phyloP scores from a whole-genome alignment of 2,797 vertebrate species.

The Simalia tracyae region DNA sequence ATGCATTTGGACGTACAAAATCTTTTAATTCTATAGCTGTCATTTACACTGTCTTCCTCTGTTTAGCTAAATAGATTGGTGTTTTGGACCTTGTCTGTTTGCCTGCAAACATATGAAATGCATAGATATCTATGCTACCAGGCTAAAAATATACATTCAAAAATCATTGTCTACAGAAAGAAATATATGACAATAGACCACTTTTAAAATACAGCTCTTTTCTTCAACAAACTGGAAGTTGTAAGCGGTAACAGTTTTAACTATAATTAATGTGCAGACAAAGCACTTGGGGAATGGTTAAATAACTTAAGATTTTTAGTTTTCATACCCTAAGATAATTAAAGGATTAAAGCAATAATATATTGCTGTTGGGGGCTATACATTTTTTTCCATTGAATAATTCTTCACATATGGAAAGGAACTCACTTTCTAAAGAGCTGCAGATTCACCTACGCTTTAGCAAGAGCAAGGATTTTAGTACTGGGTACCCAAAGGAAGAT shows the following conservation, averaged over 20 bases:
- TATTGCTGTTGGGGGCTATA: not conserved
- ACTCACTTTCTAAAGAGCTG: not conserved
- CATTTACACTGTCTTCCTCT: not conserved
- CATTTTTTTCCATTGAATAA: not conserved
- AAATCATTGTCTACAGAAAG: not conserved
- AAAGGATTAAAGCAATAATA: slow-evolving; percentile 6
- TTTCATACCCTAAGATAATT: slow-evolving; percentile 11
- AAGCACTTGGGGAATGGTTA: not conserved
- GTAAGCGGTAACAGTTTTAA: not conserved
- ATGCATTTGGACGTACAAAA: not conserved
- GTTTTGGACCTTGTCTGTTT: not conserved
- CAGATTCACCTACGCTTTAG: not conserved
- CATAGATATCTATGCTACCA: not conserved
- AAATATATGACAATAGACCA: not conserved
- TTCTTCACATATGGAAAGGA: not conserved
- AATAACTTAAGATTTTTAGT: slow-evolving; percentile 1
- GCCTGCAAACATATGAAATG: not conserved
- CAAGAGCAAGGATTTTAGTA: too few relatives aligned
- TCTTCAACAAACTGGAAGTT: not conserved
- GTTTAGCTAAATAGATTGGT: not conserved
- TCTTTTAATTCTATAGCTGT: not conserved
- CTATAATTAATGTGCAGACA: not conserved
- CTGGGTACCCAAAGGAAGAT: too few relatives aligned
- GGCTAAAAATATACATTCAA: not conserved
- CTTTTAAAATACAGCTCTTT: not conserved